Base-by-base conservation (phyloP, 2,113 vertebrate species). In the Mystacornis crossleyi region DNA sequence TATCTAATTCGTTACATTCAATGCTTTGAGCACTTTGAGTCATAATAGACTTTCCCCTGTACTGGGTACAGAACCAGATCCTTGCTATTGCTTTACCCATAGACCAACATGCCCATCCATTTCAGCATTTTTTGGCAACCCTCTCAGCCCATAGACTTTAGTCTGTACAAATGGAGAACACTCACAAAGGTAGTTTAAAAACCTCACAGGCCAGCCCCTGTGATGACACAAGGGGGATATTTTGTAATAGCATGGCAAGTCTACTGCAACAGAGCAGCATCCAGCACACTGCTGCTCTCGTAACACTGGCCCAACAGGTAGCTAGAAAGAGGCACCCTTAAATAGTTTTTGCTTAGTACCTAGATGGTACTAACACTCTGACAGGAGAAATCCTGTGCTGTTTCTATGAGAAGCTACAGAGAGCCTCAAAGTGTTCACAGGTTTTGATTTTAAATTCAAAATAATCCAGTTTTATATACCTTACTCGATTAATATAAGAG, bases 1-100 rank as follows among this genome's bases (percentile, higher is more conserved):
- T 40, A 96, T 82, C 75, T 47, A 86, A 88, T 73, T 94, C 92
- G 83, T 83, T 57, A 83, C 83, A 90, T 95, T 94, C 77, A 93
- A 65, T 83, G 81, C 87, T 85, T 65, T 20, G 53, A 95, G 51
- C 74, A 91, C 48, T 43, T 84, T 42, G 87, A 87, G 51, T 69
- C 75, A 55, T 36, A 90, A 80, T 25, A 88, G 82, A 53, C 84
- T 79, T 95, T 29, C 81, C 70, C 78, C 51, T 48, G 57, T 34
- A 55, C 17, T 73, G 53, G 48, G 58, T 54, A 71, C 10, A 83
- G 81, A 66, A 78, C 18, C 33, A 70, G 77, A 18, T 29, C 50
- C 36, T 67, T 53, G 42, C 62, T 89, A 48, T 73, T 79, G 31
- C 43, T 90, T 90, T 88, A 67, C 38, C 71, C 26, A 21, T 1